These are phyloP conservation scores for Aphis craccivora DNA, from an alignment of 1,140 invertebrate genomes.

Conservation along the genomic window DNA sequence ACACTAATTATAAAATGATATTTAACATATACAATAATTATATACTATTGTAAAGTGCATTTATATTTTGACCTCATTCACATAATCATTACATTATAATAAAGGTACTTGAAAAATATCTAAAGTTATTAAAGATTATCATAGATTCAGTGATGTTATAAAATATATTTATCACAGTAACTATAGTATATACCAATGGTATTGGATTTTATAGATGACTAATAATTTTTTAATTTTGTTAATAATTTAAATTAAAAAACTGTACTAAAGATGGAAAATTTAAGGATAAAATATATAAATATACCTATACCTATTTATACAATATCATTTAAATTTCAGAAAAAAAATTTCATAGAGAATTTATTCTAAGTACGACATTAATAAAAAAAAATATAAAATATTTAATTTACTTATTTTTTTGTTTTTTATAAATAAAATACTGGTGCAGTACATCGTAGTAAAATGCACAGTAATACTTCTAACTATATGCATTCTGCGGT, in stretches of 20 bases:
- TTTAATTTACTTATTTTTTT: not conserved
- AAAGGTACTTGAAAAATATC: not conserved
- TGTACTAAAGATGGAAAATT: not conserved
- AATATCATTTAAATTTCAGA: not conserved
- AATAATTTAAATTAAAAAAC: not conserved
- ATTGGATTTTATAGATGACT: not conserved
- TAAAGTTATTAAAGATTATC: conserved; percentile 4
- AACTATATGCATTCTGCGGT: not conserved
- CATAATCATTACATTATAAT: not conserved
- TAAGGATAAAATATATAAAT: not conserved
- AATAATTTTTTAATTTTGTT: not conserved
- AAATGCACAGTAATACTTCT: not conserved
- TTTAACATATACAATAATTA: not conserved
- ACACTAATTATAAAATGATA: not conserved
- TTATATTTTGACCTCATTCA: conserved; percentile 13
- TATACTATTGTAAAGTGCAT: not conserved
- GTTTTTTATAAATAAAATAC: conserved; percentile 1
- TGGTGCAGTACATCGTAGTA: not conserved
- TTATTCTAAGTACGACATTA: not conserved
- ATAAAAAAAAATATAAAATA: not conserved
- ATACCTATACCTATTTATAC: not conserved
- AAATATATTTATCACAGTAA: not conserved
- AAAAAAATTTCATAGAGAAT: not conserved
- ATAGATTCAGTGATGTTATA: not conserved
- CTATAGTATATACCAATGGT: not conserved